A percentile compares a stretch with the other conserved stretches of the same genome.
Conservation (phyloP, 2,113 vertebrate genomes). For the Peucedramus taeniatus region DNA sequence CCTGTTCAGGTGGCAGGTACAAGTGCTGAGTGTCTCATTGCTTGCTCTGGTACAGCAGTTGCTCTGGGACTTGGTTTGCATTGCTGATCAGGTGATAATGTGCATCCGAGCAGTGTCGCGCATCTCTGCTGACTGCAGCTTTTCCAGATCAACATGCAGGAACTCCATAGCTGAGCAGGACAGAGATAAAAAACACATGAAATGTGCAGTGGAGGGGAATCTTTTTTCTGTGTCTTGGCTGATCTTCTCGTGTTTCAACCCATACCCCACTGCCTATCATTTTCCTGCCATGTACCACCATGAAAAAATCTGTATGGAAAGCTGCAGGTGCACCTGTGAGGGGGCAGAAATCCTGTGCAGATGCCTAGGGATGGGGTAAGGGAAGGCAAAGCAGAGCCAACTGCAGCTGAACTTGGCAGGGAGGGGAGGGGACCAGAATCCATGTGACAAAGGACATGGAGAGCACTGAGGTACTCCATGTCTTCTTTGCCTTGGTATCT, state of each 20-base stretch:
- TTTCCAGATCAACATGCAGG: not conserved
- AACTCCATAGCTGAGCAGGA: fast-evolving
- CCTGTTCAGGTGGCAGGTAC: not conserved
- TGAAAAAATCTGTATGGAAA: not conserved
- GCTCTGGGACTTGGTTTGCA: not conserved
- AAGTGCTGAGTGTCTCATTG: not conserved
- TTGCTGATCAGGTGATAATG: not conserved
- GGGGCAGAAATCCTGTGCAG: not conserved
- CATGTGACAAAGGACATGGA: not conserved
- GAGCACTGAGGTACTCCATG: not conserved
- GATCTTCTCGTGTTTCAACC: not conserved
- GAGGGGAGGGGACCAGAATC: not conserved
- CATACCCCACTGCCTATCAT: not conserved
- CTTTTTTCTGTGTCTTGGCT: not conserved
- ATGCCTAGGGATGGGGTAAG: not conserved
- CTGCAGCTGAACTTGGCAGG: not conserved
- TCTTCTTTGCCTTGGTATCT: not conserved
- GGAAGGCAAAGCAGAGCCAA: not conserved
- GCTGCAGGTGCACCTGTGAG: not conserved
- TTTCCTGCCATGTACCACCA: fast-evolving
- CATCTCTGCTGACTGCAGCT: not conserved
- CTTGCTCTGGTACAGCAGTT: not conserved
- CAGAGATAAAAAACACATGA: not conserved
- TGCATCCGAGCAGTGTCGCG: fast-evolving
- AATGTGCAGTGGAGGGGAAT: fast-evolving